A percentile compares a stretch with the other conserved stretches of the same genome.
Conservation (phyloP, 2,888 invertebrate genomes). For the Aleiodes leptofemur region DNA sequence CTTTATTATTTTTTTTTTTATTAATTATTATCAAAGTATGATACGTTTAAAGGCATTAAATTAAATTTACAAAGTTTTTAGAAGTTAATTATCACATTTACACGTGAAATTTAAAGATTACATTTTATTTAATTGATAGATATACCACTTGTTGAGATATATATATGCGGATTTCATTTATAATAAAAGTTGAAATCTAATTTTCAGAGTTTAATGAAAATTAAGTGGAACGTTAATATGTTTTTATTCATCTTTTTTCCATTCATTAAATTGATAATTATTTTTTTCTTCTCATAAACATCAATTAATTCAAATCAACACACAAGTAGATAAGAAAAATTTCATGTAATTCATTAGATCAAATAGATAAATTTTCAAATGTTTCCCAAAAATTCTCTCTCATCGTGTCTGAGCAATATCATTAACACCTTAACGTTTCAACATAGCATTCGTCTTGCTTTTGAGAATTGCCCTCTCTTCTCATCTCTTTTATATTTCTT, state of each 20-base stretch:
- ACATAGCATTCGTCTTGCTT: constrained; percentile 73
- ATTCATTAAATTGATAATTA: not conserved
- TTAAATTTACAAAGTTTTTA: constrained; percentile 12
- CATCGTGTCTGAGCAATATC: constrained; percentile 58
- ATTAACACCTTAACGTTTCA: constrained; percentile 71
- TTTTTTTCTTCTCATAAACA: not conserved
- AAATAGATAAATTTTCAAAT: constrained; percentile 11
- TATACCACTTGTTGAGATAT: not conserved
- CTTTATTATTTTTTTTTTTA: not conserved
- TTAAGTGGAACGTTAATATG: too few species aligned
- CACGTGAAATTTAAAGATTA: constrained; percentile 15
- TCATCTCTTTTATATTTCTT: not conserved
- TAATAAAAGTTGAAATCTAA: constrained; percentile 16
- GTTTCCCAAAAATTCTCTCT: not conserved
- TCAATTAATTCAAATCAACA: constrained; percentile 21
- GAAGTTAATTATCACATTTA: constrained; percentile 28
- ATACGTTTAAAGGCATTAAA: constrained; percentile 39
- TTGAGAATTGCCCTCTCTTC: constrained; percentile 53
- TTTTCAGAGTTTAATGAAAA: not conserved
- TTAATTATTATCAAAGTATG: not conserved
- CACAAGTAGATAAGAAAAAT: constrained; percentile 25
- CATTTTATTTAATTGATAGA: constrained; percentile 14
- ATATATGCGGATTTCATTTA: not conserved
- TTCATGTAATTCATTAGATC: not conserved
- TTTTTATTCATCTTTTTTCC: too few species aligned